Conservation (phyloP, 2,797 vertebrate species). For the Siniperca obscura region DNA sequence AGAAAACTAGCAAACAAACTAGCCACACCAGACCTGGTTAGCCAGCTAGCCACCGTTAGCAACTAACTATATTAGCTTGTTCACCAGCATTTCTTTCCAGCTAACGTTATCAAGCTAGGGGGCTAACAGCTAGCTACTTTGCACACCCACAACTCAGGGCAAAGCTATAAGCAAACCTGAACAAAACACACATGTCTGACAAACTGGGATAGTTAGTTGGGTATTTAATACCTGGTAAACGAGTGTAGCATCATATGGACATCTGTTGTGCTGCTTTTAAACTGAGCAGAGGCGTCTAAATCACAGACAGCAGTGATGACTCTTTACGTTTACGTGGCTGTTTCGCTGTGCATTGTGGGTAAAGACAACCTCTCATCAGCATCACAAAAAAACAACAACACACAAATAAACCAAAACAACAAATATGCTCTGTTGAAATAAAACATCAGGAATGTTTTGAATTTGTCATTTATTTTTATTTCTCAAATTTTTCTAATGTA, state of each 20-base stretch:
- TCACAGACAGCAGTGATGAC: neutral
- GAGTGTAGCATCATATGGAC: conserved; percentile 51
- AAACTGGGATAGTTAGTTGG: fast-evolving
- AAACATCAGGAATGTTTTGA: neutral
- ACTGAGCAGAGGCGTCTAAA: conserved; percentile 14
- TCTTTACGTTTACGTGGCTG: conserved; percentile 80
- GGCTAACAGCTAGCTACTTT: conserved; percentile 21
- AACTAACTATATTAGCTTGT: conserved; percentile 35
- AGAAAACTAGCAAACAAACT: neutral
- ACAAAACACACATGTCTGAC: neutral
- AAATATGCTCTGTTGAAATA: neutral
- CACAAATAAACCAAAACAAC: neutral
- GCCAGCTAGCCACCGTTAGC: conserved; percentile 29
- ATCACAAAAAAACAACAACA: neutral
- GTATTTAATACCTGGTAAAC: conserved; percentile 38
- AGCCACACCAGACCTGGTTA: neutral
- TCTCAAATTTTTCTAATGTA: neutral
- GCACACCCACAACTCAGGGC: neutral
- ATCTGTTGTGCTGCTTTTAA: conserved; percentile 10
- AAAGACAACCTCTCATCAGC: conserved; percentile 19
- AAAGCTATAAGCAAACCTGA: conserved; percentile 8
- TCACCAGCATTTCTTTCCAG: neutral
- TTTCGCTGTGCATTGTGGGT: conserved; percentile 81
- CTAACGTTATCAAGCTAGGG: conserved; percentile 24
- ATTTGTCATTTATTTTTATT: neutral